These are phyloP conservation scores for Rhopilema esculentum DNA, from an alignment of 30 jellyfish, hydroid and myxozoan species.

Conservation along the genomic window DNA sequence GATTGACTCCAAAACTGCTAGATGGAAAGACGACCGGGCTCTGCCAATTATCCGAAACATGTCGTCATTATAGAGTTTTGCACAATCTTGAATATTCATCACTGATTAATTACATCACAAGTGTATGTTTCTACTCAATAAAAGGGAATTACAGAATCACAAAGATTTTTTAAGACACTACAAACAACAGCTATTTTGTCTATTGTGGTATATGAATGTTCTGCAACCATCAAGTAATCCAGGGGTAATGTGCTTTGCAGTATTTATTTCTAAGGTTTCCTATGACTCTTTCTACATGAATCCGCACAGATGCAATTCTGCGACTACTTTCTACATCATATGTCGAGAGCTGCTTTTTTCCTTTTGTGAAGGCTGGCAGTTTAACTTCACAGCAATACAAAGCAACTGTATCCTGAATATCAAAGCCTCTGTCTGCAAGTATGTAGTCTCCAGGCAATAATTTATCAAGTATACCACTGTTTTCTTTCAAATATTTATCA, in stretches of 20 bases:
- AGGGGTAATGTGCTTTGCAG: conserved; percentile 8
- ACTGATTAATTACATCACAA: too few relatives aligned
- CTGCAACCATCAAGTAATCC: background rate
- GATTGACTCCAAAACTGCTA: too few relatives aligned
- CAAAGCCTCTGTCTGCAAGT: conserved; percentile 42
- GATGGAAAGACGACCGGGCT: too few relatives aligned
- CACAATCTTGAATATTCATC: too few relatives aligned
- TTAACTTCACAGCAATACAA: background rate
- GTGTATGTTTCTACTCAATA: too few relatives aligned
- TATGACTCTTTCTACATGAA: conserved; percentile 57
- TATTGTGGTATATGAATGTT: background rate
- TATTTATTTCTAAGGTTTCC: conserved; percentile 35
- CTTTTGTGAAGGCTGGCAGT: conserved; percentile 21
- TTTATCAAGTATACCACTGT: conserved; percentile 3
- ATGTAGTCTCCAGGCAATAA: conserved; percentile 26
- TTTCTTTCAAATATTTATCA: conserved; percentile 46
- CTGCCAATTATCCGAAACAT: too few relatives aligned
- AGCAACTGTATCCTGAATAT: conserved; percentile 17
- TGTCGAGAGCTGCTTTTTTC: conserved; percentile 40
- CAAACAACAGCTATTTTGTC: background rate
- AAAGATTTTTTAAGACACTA: background rate
- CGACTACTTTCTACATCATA: conserved; percentile 31
- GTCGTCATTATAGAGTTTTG: too few relatives aligned
- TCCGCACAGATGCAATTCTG: conserved; percentile 35
- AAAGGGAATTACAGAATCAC: conserved; percentile 26